Evolutionary conservation across 1,140 invertebrate genomes (phyloP).

Genomic region (Drosophila ohnishii): DNA sequence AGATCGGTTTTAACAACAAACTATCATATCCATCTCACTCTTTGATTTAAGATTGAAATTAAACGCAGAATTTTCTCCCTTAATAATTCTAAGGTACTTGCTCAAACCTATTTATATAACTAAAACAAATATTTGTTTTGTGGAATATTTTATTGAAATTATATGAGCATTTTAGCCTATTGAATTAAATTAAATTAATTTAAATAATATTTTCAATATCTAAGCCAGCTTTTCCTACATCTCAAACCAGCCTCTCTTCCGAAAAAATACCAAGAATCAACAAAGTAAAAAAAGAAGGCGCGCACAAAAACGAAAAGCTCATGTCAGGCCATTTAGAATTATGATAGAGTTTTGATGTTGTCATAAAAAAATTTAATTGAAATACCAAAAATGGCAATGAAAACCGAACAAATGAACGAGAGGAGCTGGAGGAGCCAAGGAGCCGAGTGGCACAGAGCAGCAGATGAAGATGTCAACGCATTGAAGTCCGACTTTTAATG

Average conservation of each 20-base stretch:
- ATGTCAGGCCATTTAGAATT: constrained; percentile 79
- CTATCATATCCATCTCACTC: no score
- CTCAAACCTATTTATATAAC: no score
- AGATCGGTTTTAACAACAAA: no score
- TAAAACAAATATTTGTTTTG: no score
- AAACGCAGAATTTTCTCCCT: no score
- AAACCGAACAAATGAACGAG: constrained; percentile 42
- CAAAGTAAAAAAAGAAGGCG: constrained; percentile 14
- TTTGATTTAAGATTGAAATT: no score
- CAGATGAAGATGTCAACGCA: constrained; percentile 74
- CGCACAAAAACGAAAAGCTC: constrained; percentile 50
- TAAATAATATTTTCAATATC: neutral
- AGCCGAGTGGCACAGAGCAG: constrained; percentile 7
- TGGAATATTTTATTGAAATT: no score
- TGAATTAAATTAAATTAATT: no score
- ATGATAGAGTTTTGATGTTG: constrained; percentile 82
- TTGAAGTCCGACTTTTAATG: constrained; percentile 76
- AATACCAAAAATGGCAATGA: constrained; percentile 81
- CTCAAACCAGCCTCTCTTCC: constrained; percentile 23
- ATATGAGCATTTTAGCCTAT: neutral
- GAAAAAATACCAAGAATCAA: constrained; percentile 46
- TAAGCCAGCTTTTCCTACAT: neutral
- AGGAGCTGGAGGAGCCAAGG: constrained; percentile 1
- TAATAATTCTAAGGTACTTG: no score
- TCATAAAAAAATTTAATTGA: constrained; percentile 82